Evolutionary conservation across 1,140 invertebrate species (phyloP).

Genomic region (Drosophila orosa): DNA sequence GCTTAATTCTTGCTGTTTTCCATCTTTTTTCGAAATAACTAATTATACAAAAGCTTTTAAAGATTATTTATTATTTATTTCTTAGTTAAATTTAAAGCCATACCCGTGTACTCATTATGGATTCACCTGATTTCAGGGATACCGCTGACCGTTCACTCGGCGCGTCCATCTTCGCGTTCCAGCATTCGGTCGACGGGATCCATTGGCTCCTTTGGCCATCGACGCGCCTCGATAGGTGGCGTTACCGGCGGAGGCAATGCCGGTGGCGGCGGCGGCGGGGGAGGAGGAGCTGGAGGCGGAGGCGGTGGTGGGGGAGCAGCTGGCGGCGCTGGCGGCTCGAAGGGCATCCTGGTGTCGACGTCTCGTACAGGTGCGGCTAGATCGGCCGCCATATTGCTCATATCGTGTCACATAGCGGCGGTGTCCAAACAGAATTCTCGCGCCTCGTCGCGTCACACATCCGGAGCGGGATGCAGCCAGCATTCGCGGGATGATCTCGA

Average conservation of each 20-base stretch:
- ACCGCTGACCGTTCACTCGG: slow-evolving; percentile 87
- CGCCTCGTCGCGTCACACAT: slow-evolving; percentile 79
- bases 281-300: slow-evolving; percentile 71
- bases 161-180: slow-evolving; percentile 88
- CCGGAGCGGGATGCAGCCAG: slow-evolving; percentile 81
- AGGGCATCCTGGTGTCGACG: slow-evolving; percentile 88
- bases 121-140: slow-evolving; percentile 85
- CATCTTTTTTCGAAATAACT: not conserved
- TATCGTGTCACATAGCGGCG: slow-evolving; percentile 91
- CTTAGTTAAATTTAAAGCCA: not conserved
- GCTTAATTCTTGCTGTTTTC: not conserved
- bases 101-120: slow-evolving; percentile 16
- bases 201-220: slow-evolving; percentile 85
- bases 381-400: slow-evolving; percentile 94
- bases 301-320: slow-evolving; percentile 24
- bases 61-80: not conserved
- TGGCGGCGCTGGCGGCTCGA: slow-evolving; percentile 68
- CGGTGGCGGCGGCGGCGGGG: slow-evolving; percentile 58
- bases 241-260: slow-evolving; percentile 70
- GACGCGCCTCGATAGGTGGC: slow-evolving; percentile 87
- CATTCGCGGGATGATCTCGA: slow-evolving; percentile 82
- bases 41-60: not conserved
- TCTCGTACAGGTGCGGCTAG: slow-evolving; percentile 94
- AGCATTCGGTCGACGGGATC: slow-evolving; percentile 88
- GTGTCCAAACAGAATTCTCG: slow-evolving; percentile 80